These are phyloP conservation scores for Melanocharis versteri DNA, from an alignment of 2,113 vertebrate species.

Conservation along the genomic window DNA sequence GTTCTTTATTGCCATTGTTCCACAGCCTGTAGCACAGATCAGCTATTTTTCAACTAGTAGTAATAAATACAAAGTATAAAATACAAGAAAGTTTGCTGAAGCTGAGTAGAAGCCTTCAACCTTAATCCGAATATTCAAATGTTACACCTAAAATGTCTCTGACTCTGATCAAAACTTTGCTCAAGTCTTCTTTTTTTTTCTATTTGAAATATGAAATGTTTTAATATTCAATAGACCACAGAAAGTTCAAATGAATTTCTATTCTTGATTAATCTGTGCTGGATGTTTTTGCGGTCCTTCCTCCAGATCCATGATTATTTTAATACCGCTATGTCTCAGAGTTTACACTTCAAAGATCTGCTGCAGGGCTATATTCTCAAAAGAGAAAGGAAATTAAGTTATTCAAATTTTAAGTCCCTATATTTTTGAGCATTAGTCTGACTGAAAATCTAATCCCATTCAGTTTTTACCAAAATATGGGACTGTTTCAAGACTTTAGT, in stretches of 20 bases:
- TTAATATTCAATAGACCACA: constrained; percentile 41
- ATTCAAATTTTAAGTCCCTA: neutral
- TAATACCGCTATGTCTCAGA: constrained; percentile 5
- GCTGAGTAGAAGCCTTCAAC: neutral
- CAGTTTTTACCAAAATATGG: neutral
- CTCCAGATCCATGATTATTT: constrained; percentile 36
- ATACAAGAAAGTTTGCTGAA: neutral
- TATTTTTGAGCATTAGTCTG: neutral
- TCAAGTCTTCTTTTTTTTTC: neutral
- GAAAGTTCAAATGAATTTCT: constrained; percentile 51
- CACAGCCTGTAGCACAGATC: neutral
- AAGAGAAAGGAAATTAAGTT: constrained; percentile 2
- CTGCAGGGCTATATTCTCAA: constrained; percentile 8
- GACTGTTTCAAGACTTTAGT: neutral
- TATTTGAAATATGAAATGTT: constrained; percentile 16
- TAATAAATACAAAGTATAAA: neutral
- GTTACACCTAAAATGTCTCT: constrained; percentile 9
- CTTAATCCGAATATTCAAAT: neutral
- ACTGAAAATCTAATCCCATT: neutral
- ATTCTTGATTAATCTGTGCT: constrained; percentile 18
- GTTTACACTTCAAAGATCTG: constrained; percentile 50
- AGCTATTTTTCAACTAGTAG: neutral
- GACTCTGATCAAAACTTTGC: neutral
- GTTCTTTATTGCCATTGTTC: neutral
- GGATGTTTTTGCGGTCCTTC: constrained; percentile 17